Base-by-base conservation (phyloP, 1,140 invertebrate genomes). In the Brachionus koreanus region DNA sequence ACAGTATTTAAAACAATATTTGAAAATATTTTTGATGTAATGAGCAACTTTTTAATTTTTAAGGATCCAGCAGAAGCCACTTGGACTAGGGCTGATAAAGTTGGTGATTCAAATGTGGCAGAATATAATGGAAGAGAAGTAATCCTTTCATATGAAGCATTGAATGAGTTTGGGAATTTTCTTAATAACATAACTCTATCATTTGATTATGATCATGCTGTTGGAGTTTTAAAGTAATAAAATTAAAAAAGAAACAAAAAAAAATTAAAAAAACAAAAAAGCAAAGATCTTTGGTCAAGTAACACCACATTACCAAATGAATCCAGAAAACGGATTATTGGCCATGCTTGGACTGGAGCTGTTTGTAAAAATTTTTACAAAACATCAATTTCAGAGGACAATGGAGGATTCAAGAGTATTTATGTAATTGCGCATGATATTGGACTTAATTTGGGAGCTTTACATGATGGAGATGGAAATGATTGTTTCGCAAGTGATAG, bases 161-260 rank as follows among this genome's bases (percentile, higher is more conserved):
- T 79, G 19, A 35, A 0, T 7, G 29, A 19, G 33, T 57, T 79
- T 42, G n/a, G 23, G 5, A 39, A 2, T 33, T 79, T 19, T 33
- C 12, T 79, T n/a, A 29, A 25, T 23, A 9, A 9, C 0, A n/a
- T 13, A 19, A 57, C 16, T 6, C 5, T n/a, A n/a, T n/a, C n/a
- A n/a, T n/a, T n/a, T n/a, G n/a, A n/a, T n/a, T n/a, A n/a, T n/a
- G n/a, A n/a, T 57, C 76, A 57, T 79, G 76, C 76, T 13, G 37
- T 57, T 19, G 76, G 46, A 39, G 33, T 79, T 79, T 79, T 79
- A 23, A 39, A 65, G 76, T 79, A 61, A 10, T 52, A 42, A 25
- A 35, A 9, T 39, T 69, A n/a, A n/a, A n/a, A n/a, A n/a, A n/a
- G n/a, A n/a, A n/a, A n/a, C n/a, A n/a, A n/a, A n/a, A n/a, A n/a